phyloP scores from a whole-genome alignment of 2,888 invertebrate species.

The Dichetophora obliterata region DNA sequence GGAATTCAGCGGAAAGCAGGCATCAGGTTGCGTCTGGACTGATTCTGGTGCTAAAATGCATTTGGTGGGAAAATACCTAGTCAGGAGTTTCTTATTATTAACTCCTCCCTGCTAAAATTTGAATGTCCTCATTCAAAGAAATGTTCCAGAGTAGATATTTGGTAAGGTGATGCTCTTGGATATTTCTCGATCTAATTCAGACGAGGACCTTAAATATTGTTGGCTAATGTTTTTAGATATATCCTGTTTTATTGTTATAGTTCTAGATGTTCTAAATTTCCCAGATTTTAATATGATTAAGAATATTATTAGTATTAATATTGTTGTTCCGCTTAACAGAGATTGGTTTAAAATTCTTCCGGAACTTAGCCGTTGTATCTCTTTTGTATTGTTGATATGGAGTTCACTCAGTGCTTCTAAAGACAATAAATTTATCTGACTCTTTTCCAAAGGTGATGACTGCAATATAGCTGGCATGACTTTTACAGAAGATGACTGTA shows the following conservation, averaged over 20 bases:
- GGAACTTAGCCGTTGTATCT: conserved; percentile 5
- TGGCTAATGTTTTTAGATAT: too few relatives aligned
- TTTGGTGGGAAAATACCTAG: not conserved
- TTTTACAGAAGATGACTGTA: not conserved
- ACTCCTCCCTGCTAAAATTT: conserved; percentile 23
- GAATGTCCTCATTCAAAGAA: conserved; percentile 28
- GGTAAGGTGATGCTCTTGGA: not conserved
- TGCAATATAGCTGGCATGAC: not conserved
- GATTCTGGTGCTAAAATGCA: not conserved
- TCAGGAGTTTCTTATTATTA: not conserved
- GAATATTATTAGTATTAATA: not conserved
- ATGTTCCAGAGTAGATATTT: conserved; percentile 11
- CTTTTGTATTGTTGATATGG: conserved; percentile 1
- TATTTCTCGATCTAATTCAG: too few relatives aligned
- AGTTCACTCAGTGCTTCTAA: conserved; percentile 13
- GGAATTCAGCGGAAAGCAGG: too few relatives aligned
- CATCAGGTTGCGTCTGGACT: too few relatives aligned
- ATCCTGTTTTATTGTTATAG: not conserved
- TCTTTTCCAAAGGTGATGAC: not conserved
- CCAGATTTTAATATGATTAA: not conserved
- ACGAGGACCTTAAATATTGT: too few relatives aligned
- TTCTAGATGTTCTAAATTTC: not conserved
- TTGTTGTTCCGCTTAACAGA: not conserved
- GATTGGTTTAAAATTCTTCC: conserved; percentile 1
- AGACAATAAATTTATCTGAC: conserved; percentile 1